These are phyloP conservation scores for Lottia gigantea DNA, from an alignment of 2,888 invertebrate species.

Conservation along the genomic window DNA sequence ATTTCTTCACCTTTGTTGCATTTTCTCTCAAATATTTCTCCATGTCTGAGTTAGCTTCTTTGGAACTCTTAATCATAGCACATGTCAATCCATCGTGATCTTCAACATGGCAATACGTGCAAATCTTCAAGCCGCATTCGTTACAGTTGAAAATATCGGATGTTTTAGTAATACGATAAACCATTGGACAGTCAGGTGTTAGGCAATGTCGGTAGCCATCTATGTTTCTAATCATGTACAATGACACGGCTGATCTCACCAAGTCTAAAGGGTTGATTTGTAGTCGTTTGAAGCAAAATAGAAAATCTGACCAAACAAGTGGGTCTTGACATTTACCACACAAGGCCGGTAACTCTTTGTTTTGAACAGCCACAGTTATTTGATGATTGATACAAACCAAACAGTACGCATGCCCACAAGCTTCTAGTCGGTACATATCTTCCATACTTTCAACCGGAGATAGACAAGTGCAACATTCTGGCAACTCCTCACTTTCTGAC, in stretches of 20 bases:
- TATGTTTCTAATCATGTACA: slow-evolving; percentile 40
- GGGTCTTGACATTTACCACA: slow-evolving; percentile 48
- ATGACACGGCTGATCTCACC: slow-evolving; percentile 38
- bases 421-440: slow-evolving; percentile 49
- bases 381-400: slow-evolving; percentile 42
- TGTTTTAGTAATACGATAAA: slow-evolving; percentile 46
- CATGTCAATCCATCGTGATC: slow-evolving; percentile 57
- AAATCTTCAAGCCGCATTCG: slow-evolving; percentile 42
- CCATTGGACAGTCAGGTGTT: slow-evolving; percentile 56
- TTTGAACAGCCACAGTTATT: slow-evolving; percentile 30
- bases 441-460: slow-evolving; percentile 39
- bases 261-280: slow-evolving; percentile 13
- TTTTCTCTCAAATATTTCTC: slow-evolving; percentile 43
- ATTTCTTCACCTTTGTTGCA: slow-evolving; percentile 41
- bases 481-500: background rate
- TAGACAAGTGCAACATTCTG: slow-evolving; percentile 57
- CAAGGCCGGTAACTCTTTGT: slow-evolving; percentile 46
- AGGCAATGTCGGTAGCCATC: slow-evolving; percentile 48
- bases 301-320: slow-evolving; percentile 44
- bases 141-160: slow-evolving; percentile 37
- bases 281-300: background rate
- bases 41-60: slow-evolving; percentile 33
- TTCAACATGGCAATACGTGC: slow-evolving; percentile 51
- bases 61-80: slow-evolving; percentile 37
- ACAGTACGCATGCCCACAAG: slow-evolving; percentile 62